These are phyloP conservation scores for Xylota sylvarum DNA, from an alignment of 2,888 invertebrate species.

Conservation along the genomic window DNA sequence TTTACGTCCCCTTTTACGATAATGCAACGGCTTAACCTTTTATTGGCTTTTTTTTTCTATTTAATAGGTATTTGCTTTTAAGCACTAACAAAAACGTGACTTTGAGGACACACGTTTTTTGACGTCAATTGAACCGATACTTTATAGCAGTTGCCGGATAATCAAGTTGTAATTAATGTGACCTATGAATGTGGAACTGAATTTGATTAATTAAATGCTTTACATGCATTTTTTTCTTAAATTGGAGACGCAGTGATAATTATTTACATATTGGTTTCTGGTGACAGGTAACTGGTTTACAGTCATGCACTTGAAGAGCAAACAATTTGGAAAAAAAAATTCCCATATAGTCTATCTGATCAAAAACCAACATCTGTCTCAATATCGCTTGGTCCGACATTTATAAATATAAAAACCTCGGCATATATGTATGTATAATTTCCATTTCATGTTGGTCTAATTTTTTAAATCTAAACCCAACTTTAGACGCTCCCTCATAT, in stretches of 20 bases:
- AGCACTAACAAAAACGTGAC: neutral
- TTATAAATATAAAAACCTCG: neutral
- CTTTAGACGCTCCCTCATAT: neutral
- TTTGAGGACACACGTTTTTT: neutral
- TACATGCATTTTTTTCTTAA: neutral
- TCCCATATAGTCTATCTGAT: no score
- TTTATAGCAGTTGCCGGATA: neutral
- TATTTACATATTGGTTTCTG: neutral
- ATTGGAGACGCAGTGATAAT: neutral
- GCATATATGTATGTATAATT: neutral
- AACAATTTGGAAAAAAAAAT: no score
- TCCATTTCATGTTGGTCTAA: conserved; percentile 3
- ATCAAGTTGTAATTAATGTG: neutral
- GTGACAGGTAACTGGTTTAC: neutral
- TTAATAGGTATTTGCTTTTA: neutral
- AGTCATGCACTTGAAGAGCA: no score
- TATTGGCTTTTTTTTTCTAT: neutral
- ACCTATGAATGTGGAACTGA: neutral
- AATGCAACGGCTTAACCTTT: neutral
- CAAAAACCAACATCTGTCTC: conserved; percentile 34
- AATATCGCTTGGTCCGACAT: conserved; percentile 1
- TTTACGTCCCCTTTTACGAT: neutral
- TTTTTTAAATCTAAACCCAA: conserved; percentile 8
- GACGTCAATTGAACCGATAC: neutral
- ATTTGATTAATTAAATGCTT: neutral